These are phyloP conservation scores for Cephus runcator DNA, from an alignment of 2,888 invertebrate genomes.

Conservation along the genomic window DNA sequence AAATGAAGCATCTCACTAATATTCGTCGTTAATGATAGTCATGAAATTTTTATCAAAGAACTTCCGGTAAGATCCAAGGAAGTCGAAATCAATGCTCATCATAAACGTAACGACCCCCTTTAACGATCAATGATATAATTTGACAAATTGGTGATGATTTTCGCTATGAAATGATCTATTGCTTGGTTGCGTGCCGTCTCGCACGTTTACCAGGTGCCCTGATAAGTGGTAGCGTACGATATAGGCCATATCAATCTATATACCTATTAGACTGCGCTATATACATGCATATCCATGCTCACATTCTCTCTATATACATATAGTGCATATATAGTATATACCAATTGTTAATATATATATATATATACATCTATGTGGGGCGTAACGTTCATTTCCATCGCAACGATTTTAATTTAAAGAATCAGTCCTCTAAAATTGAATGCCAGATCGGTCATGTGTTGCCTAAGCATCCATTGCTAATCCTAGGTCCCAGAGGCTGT, in stretches of 20 bases:
- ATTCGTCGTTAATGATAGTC: neutral
- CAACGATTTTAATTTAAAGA: neutral
- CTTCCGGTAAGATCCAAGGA: neutral
- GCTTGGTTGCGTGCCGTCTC: slow-evolving; percentile 46
- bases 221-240: slow-evolving; percentile 12
- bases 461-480: neutral
- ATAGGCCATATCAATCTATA: neutral
- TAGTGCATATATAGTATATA: too few relatives aligned
- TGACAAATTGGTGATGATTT: neutral
- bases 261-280: neutral
- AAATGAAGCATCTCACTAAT: neutral
- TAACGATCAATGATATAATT: neutral
- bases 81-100: neutral
- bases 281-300: neutral
- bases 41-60: neutral
- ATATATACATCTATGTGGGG: neutral
- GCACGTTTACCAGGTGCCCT: slow-evolving; percentile 44
- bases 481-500: neutral
- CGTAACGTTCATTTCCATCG: neutral
- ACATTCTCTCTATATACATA: neutral
- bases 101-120: neutral
- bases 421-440: neutral
- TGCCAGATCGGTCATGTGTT: neutral
- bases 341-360: too few relatives aligned
- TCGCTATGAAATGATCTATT: slow-evolving; percentile 6